A percentile compares a stretch with the other conserved stretches of the same genome.
Evolutionary conservation across 2,113 vertebrate species (phyloP).

Genomic region (Brienomyrus brachyistius): DNA sequence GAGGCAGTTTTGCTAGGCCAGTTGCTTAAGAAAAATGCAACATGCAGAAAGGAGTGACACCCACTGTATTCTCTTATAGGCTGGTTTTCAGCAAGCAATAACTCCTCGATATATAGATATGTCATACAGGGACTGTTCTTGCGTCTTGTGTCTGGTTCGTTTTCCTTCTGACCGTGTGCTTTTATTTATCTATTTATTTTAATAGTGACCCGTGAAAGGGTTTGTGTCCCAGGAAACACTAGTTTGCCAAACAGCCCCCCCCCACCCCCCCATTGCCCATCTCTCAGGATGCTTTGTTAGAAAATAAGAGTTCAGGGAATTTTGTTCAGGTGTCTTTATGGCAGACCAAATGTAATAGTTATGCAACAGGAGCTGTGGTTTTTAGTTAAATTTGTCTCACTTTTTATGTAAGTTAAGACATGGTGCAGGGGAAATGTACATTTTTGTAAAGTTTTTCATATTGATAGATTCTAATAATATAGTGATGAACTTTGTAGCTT

Average conservation of each 20-base stretch:
- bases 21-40: neutral
- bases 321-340: slow-evolving; percentile 53
- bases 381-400: slow-evolving; percentile 55
- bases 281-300: slow-evolving; percentile 61
- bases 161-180: neutral
- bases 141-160: neutral
- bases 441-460: slow-evolving; percentile 33
- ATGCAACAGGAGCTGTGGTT: slow-evolving; percentile 54
- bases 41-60: neutral
- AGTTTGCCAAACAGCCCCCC: slow-evolving; percentile 1
- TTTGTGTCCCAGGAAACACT: slow-evolving; percentile 1
- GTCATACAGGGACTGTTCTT: neutral
- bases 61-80: neutral
- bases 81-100: slow-evolving; percentile 13
- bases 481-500: slow-evolving; percentile 29
- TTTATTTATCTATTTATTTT: neutral
- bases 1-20: neutral
- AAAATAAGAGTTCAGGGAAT: slow-evolving; percentile 58
- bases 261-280: slow-evolving; percentile 27
- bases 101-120: neutral
- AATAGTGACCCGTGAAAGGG: neutral
- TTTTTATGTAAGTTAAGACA: slow-evolving; percentile 34
- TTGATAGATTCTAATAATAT: slow-evolving; percentile 27
- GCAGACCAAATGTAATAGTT: slow-evolving; percentile 71
- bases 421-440: slow-evolving; percentile 20